Base-by-base conservation (phyloP, 2,113 vertebrate species). In the Perca flavescens region DNA sequence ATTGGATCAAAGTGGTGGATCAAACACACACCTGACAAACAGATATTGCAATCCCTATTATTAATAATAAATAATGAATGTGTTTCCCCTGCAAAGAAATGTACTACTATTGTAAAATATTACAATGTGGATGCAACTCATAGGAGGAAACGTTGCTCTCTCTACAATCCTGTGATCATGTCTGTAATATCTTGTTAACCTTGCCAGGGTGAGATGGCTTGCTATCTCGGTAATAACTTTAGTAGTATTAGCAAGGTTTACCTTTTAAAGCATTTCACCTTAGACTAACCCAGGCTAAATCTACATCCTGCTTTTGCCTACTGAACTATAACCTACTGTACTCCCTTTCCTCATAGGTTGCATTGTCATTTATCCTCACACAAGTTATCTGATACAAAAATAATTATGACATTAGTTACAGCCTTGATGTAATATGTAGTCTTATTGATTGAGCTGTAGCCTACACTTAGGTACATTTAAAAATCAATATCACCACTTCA, bases 211-310 rank as follows among this genome's bases (percentile, higher is more conserved):
- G 8, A 85, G 61, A 74, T 63, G 57, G 58, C 58, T 63, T 65
- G 54, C 79, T 74, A 83, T 76, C 62, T 79, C 74, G 40, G n/a
- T 87, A 90, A 91, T 49, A 63, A 65, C 60, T 82, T 86, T 65
- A 83, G 67, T 77, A 71, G 71, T 22, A 71, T 87, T 81, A 89
- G 53, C 40, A 22, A 57, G 83, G 46, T 83, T 89, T 71, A 86
- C 46, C 25, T 15, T 31, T 28, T 19, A 74, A 74, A 34, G 65
- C 69, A 36, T 86, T 77, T 88, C 21, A 80, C 76, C 57, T 58
- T 52, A 6, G 6, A 72, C 52, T 73, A 69, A 69, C 78, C 71
- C 21, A 12, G 47, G 19, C 56, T 75, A 50, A 86, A 62, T 73
- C 79, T 62, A 62, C 47, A 73, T 36, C 64, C 31, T 28, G 43